Base-by-base conservation (phyloP, 2,113 vertebrate species). In the Orcinus orca region DNA sequence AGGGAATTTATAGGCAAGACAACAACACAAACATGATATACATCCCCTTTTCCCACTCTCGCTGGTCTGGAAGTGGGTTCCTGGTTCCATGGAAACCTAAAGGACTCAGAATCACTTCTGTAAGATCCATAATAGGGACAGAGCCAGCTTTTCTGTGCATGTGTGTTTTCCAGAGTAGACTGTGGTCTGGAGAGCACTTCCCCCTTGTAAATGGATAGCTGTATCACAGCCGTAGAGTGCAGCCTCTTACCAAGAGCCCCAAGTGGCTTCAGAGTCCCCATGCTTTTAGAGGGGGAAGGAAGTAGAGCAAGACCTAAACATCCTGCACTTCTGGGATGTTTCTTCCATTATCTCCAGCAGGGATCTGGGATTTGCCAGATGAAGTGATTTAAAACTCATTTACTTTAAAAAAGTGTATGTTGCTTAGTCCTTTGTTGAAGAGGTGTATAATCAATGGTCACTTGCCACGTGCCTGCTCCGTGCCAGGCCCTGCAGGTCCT, bases 321-420 rank as follows among this genome's bases (percentile, higher is more conserved):
- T 93, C 62, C 31, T 25, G 53, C 8, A 12, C 31, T 23, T 67
- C 62, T 74, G 76, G 62, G 79, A 41, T 67, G 9, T 81, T 77
- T 93, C 62, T 77, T 21, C 58, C 15, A 47, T 74, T 18, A 67
- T 73, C 23, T n/a, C 53, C 21, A 82, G 23, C 21, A n/a, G 50
- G 63, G 55, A 18, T 33, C 1, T 63, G 36, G 58, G 53, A 70
- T 90, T 86, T 60, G 23, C 79, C 60, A 55, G 50, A 74, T 26
- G n/a, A 83, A 90, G 76, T 55, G 53, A 83, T 53, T 83, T 93
- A 65, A 79, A 86, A 71, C 70, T 70, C 41, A 90, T 38, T 68
- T 31, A 44, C n/a, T 91, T 88, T 60, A 55, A 62, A 88, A 87
- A 94, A 68, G 41, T 23, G 10, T 33, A 47, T 21, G 10, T 47